These are phyloP conservation scores for Drosophila ironensis DNA, from an alignment of 1,140 invertebrate genomes.

Conservation along the genomic window DNA sequence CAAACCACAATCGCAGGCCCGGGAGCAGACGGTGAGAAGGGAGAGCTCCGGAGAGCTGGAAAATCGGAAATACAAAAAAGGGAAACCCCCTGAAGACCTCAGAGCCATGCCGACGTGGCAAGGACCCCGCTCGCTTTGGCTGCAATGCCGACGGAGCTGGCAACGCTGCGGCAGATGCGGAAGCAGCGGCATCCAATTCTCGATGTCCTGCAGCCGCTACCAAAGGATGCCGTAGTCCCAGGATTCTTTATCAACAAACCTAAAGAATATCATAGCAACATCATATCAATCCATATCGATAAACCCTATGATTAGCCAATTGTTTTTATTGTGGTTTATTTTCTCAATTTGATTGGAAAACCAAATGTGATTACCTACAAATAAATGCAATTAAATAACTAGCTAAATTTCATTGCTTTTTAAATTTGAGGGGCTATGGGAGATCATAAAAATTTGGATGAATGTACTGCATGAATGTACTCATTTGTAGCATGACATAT, in stretches of 20 bases:
- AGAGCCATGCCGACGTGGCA: conserved; percentile 56
- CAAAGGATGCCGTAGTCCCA: conserved; percentile 45
- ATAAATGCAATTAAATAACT: not conserved
- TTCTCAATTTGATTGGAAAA: conserved; percentile 29
- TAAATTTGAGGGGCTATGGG: not conserved
- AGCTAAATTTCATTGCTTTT: not conserved
- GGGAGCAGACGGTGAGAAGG: conserved; percentile 32
- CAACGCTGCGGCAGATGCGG: conserved; percentile 3
- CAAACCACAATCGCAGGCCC: conserved; percentile 57
- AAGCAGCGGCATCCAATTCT: conserved; percentile 19
- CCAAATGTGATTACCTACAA: conserved; percentile 52
- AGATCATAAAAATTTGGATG: too few species aligned
- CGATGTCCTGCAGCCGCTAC: conserved; percentile 56
- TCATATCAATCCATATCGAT: conserved; percentile 78
- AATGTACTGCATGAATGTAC: too few species aligned
- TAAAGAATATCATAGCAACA: conserved; percentile 80
- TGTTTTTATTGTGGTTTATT: conserved; percentile 21
- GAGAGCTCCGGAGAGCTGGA: not conserved
- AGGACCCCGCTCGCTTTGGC: conserved; percentile 58
- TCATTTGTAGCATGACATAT: too few species aligned
- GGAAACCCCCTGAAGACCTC: not conserved
- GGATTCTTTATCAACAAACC: conserved; percentile 55
- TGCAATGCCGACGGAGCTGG: conserved; percentile 61
- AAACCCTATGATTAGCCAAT: conserved; percentile 45
- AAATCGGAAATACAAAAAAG: not conserved